Conservation (phyloP, 2,113 vertebrate species). For the Hippocampus mohnikei region DNA sequence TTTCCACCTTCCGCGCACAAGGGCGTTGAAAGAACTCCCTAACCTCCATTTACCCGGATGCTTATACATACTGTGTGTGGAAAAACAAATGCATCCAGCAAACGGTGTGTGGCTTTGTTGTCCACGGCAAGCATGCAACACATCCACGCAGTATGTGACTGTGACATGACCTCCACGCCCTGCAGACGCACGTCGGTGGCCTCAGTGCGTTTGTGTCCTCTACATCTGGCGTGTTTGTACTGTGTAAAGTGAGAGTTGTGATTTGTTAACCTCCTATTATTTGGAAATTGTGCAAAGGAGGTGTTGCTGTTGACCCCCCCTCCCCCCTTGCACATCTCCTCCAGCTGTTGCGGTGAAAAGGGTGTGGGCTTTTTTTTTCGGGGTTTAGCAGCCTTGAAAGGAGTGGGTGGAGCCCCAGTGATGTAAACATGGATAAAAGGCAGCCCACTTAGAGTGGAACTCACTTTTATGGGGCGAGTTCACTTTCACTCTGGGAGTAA, state of each 20-base stretch:
- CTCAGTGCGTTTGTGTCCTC: neutral
- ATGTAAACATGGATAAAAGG: constrained; percentile 60
- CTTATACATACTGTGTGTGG: too few species aligned
- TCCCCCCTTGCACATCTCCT: neutral
- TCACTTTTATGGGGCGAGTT: constrained; percentile 26
- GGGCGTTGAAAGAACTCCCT: constrained; percentile 24
- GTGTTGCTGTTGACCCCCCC: constrained; percentile 17
- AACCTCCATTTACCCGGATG: neutral
- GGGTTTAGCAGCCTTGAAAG: neutral
- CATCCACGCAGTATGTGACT: constrained; percentile 19
- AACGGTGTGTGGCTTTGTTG: constrained; percentile 61
- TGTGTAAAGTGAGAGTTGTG: neutral
- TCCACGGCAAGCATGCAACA: constrained; percentile 14
- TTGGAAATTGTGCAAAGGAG: constrained; percentile 16
- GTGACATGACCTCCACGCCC: constrained; percentile 6
- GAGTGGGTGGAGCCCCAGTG: constrained; percentile 12
- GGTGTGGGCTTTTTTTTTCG: neutral
- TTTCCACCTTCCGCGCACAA: constrained; percentile 6
- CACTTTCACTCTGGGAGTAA: constrained; percentile 38
- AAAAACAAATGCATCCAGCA: constrained; percentile 5
- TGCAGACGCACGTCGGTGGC: neutral
- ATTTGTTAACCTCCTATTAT: constrained; percentile 1
- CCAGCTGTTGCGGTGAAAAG: constrained; percentile 55
- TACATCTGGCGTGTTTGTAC: neutral
- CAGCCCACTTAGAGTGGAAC: neutral